Conservation (phyloP, 2,797 vertebrate species). For the Triplophysa yarkandensis region DNA sequence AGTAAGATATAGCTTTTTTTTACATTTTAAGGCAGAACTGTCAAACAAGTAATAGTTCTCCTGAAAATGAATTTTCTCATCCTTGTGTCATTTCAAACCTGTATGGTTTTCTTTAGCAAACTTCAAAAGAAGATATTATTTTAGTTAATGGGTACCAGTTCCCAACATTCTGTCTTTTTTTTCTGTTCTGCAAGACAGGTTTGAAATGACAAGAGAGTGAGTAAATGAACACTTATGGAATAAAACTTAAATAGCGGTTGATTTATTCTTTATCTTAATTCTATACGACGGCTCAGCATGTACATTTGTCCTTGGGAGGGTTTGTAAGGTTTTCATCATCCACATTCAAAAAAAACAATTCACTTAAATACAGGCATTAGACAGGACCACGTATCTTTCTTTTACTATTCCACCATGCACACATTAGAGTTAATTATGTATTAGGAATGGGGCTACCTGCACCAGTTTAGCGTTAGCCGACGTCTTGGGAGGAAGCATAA, state of each 20-base stretch:
- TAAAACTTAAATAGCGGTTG: neutral
- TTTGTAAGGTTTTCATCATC: neutral
- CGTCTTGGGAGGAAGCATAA: constrained; percentile 29
- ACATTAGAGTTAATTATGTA: constrained; percentile 40
- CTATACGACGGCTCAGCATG: neutral
- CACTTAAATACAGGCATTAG: neutral
- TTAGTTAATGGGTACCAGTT: too few species aligned
- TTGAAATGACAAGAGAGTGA: too few species aligned
- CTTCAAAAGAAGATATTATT: too few species aligned
- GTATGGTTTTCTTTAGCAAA: too few species aligned
- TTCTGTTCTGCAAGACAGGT: too few species aligned
- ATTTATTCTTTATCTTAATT: neutral
- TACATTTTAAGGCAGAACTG: too few species aligned
- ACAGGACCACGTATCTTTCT: neutral
- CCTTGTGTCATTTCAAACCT: too few species aligned
- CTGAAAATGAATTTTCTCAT: too few species aligned
- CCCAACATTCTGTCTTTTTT: too few species aligned
- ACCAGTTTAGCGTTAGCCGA: constrained; percentile 23
- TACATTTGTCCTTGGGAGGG: neutral
- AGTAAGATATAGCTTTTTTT: too few species aligned
- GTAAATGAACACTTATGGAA: neutral
- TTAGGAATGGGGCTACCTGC: constrained; percentile 21
- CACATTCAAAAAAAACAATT: constrained; percentile 16
- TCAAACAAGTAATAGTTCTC: too few species aligned
- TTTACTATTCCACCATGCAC: constrained; percentile 16